Evolutionary conservation across 1,140 invertebrate genomes (phyloP).

Genomic region (Drosophila ogumai): DNA sequence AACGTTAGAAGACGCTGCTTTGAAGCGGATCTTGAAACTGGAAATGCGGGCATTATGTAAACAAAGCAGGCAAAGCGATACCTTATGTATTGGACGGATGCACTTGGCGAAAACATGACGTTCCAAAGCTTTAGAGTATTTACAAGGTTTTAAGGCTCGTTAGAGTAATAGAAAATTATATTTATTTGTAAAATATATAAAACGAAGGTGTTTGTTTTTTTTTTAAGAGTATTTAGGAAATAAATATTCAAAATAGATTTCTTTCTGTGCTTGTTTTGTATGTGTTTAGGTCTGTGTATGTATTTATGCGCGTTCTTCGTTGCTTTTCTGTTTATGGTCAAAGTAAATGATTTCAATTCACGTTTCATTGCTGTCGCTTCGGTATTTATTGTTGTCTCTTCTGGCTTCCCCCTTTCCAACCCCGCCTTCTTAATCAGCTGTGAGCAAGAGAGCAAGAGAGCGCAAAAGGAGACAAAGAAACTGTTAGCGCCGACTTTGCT

Average conservation of each 20-base stretch:
- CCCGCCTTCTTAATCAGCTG: conserved; percentile 63
- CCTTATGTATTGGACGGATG: conserved; percentile 9
- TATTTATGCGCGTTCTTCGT: conserved; percentile 21
- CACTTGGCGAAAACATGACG: background rate
- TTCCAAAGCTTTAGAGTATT: background rate
- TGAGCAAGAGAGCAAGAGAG: conserved; percentile 27
- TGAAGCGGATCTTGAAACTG: conserved; percentile 51
- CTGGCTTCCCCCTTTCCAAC: conserved; percentile 30
- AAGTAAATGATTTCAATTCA: conserved; percentile 75
- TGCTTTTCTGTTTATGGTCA: conserved; percentile 45
- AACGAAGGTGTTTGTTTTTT: background rate
- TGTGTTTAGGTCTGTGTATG: conserved; percentile 1
- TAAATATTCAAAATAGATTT: background rate
- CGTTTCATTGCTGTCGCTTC: conserved; percentile 54
- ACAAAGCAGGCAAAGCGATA: conserved; percentile 23
- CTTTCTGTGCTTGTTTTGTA: background rate
- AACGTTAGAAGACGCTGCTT: conserved; percentile 33
- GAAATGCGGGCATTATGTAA: conserved; percentile 43
- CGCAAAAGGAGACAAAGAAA: conserved; percentile 56
- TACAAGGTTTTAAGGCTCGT: background rate
- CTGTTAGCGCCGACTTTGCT: conserved; percentile 57
- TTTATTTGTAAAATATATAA: background rate
- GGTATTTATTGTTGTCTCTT: conserved; percentile 36
- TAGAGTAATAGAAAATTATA: background rate
- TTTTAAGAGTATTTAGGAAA: background rate